Evolutionary conservation across 1,140 invertebrate species (phyloP).

Genomic region (Argopecten irradians): DNA sequence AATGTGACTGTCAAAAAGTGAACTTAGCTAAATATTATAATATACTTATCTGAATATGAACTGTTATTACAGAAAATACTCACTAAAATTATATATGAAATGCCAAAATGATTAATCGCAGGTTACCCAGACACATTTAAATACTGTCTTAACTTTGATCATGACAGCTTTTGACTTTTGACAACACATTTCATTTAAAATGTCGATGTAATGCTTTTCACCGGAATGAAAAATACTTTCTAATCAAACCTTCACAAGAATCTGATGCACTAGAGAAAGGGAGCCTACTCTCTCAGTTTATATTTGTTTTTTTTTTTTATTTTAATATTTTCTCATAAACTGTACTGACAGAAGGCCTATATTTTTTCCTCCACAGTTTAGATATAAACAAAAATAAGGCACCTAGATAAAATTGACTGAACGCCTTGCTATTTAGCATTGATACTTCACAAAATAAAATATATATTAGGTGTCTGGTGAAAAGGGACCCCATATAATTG

Average conservation of each 20-base stretch:
- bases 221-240: not conserved
- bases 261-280: too few species aligned
- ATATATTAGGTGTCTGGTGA: not conserved
- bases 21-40: not conserved
- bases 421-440: too few species aligned
- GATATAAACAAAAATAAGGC: too few species aligned
- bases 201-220: not conserved
- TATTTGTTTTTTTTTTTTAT: too few species aligned
- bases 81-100: not conserved
- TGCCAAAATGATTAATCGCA: not conserved
- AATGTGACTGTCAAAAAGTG: not conserved
- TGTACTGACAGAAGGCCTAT: too few species aligned
- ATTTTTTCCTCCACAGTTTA: too few species aligned
- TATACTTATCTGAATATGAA: too few species aligned
- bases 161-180: constrained; percentile 2
- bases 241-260: not conserved
- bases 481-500: not conserved
- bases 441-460: too few species aligned
- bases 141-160: not conserved
- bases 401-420: too few species aligned
- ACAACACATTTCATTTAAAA: not conserved
- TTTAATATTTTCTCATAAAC: too few species aligned
- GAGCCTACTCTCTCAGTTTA: not conserved
- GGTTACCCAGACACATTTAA: not conserved
- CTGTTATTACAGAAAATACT: too few species aligned